Evolutionary conservation across 2,888 invertebrate species (phyloP), one percentile per base, ranked within the genome.

Genomic region (Druceiella hillmani): DNA sequence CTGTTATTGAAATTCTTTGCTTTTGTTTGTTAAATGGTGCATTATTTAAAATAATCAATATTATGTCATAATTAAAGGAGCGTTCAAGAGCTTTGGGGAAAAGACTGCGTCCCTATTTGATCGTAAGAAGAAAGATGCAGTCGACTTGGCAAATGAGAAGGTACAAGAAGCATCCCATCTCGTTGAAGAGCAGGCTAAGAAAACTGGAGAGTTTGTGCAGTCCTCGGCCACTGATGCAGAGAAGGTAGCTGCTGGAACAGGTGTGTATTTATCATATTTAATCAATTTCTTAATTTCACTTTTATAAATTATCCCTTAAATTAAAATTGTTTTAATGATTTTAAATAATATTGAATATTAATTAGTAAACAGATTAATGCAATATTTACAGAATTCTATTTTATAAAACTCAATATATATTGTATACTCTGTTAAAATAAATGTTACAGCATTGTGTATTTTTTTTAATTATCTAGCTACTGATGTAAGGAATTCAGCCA

Each of bases 91-190:
- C 65, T 70, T 84, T 55, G 82, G 83, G 43, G 79, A 79, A 59
- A 80, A 82, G 64, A 81, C 83, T 13, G 80, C 79, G 44, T 79
- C 78, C 35, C 68, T 83, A 47, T 81, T 84, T 61, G 76, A 80
- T 38, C 74, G 74, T 49, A 84, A 83, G 68, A 83, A 83, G 74
- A 81, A 80, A 55, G 83, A 83, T 54, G 79, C 74, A 1, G 78
- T 75, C 45, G 76, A 80, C 52, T 58, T 80, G 43, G 79, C 78
- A 2, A 58, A 68, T 17, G 81, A 83, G 56, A 80, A 78, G 57
- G 78, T 64, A 4, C 59, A 72, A 37, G 75, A 75, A 42, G 78
- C 78, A 0, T 74, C 76, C 32, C 74, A 79, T 45, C 64, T 78
- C 36, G 73, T 78, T 7, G 78, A 79, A 50, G 79, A 78, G 29